Base-by-base conservation (phyloP, 2,797 vertebrate species). In the Mus spretus region DNA sequence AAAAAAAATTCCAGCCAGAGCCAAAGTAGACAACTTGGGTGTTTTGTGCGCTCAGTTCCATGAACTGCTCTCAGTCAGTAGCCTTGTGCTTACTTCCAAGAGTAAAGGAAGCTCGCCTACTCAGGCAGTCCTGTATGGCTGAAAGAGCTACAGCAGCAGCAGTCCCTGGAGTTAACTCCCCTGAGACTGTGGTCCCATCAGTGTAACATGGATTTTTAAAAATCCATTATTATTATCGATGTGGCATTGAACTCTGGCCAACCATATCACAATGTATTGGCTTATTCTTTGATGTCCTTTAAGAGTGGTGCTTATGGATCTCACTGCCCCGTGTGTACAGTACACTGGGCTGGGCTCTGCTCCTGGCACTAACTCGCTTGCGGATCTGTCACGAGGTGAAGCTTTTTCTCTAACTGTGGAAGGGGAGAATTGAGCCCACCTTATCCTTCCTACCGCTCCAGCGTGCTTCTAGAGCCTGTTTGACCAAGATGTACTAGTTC, bases 401-500 rank as follows among this genome's bases (percentile, higher is more conserved):
- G 14, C 12, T 70, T 24, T 3, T 6, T 44, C 24, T 59, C 57
- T 37, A 34, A 37, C 24, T 79, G 10, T 44, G 61, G 63, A 37
- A 40, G 3, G 3, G 6, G 44, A 28, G 34, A 13, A 40, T 2
- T 14, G 53, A 82, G 13, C 20, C 67, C 17, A 10, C 31, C 37
- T 70, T 17, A 17, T 34, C 0, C 0, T 34, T 65, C 26, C 53
- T 80, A 8, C 24, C 34, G 40, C 72, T 20, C 53, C 5, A 31
- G 57, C 14, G 0, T 9, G 34, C 86, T 44, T 59, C 88, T 14
- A 5, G n/a, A 20, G 50, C 57, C 1, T 24, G 20, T 57, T 11
- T 2, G 13, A 34, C 19, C 3, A 10, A 37, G 81, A 17, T 0
- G 0, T 0, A 17, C 59, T 70, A 0, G 8, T 57, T 53, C 47